A percentile compares a stretch with the other conserved stretches of the same genome.
Conservation (phyloP, 2,113 vertebrate genomes). For the Ictalurus furcatus region DNA sequence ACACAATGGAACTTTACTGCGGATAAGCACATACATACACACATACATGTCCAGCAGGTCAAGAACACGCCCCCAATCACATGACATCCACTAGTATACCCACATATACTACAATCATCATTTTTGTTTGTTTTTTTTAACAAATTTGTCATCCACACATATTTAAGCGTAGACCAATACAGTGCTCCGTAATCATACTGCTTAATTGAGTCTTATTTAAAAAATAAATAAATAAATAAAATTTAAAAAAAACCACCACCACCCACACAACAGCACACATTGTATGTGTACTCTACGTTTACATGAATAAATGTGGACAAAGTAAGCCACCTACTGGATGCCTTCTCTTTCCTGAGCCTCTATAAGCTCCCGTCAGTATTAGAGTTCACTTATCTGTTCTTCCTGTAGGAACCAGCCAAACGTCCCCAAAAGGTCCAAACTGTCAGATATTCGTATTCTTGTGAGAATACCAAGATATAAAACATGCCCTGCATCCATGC, state of each 20-base stretch:
- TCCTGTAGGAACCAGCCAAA: not conserved
- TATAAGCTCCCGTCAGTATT: not conserved
- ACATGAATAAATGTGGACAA: not conserved
- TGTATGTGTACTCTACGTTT: not conserved
- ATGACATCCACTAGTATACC: too few species aligned
- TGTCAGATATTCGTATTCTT: not conserved
- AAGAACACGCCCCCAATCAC: too few species aligned
- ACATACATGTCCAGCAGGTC: too few species aligned
- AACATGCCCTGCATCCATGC: not conserved
- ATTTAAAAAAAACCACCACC: too few species aligned
- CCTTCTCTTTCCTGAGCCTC: not conserved
- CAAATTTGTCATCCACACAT: not conserved
- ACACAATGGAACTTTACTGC: too few species aligned
- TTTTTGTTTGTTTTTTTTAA: not conserved
- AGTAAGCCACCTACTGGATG: not conserved
- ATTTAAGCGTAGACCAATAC: not conserved
- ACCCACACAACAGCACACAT: not conserved
- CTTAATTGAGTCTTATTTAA: not conserved
- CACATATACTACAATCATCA: too few species aligned
- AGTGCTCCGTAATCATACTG: not conserved
- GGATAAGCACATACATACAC: too few species aligned
- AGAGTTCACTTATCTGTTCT: not conserved
- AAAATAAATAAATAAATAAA: not conserved
- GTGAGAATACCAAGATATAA: not conserved
- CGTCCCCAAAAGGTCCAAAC: not conserved